Conservation (phyloP, 2,797 vertebrate species). For the Pelobates cultripes region DNA sequence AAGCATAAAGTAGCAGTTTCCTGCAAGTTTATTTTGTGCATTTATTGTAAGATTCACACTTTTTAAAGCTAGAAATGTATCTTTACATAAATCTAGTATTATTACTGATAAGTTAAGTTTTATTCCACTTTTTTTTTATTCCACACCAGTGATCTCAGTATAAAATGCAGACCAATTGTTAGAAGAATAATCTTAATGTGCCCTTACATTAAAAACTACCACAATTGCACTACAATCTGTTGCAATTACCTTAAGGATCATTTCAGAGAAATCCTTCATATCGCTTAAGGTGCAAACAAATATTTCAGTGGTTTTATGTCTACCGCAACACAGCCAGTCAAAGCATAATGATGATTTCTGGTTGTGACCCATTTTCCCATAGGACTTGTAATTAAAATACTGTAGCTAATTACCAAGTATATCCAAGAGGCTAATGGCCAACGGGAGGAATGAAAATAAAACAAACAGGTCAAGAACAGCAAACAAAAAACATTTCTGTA, state of each 20-base stretch:
- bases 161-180: not conserved
- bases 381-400: constrained; percentile 47
- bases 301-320: constrained; percentile 1
- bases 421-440: constrained; percentile 34
- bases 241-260: constrained; percentile 24
- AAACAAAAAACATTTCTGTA: constrained; percentile 31
- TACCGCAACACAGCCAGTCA: constrained; percentile 19
- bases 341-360: constrained; percentile 23
- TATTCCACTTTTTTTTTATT: no score
- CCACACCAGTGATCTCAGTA: no score
- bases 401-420: constrained; percentile 46
- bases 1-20: no score
- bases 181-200: constrained; percentile 4
- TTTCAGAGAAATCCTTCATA: constrained; percentile 14
- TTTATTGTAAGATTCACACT: no score
- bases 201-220: not conserved
- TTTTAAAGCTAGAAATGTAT: no score
- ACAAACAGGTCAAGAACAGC: constrained; percentile 40
- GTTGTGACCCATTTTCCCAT: constrained; percentile 37
- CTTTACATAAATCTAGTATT: no score
- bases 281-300: constrained; percentile 31
- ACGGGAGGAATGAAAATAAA: not conserved
- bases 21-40: no score
- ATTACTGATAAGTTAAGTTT: no score
- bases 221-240: not conserved